Percentiles rank a stretch among this genome's conserved stretches.
Conservation (phyloP, 2,888 invertebrate genomes). For the Leucophenga maculata region DNA sequence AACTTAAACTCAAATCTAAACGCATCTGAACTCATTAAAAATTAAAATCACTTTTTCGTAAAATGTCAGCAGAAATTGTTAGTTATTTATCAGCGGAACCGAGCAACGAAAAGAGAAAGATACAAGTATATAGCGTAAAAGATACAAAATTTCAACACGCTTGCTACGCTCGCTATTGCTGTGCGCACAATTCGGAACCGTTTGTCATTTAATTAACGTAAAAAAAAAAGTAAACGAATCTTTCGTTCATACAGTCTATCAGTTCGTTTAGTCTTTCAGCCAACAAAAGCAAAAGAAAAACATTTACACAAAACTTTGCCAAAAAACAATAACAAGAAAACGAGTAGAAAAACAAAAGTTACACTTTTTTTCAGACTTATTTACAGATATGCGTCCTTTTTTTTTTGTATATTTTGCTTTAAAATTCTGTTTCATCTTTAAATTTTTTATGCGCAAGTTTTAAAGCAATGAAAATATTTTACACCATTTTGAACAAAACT, state of each 20-base stretch:
- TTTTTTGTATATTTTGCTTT: not conserved
- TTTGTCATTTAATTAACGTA: constrained; percentile 43
- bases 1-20: not conserved
- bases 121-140: not conserved
- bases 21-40: constrained; percentile 62
- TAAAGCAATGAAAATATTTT: too few species aligned
- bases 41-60: constrained; percentile 62
- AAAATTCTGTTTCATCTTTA: too few species aligned
- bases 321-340: not conserved
- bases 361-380: constrained; percentile 9
- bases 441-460: too few species aligned
- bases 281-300: constrained; percentile 2
- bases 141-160: not conserved
- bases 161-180: too few species aligned
- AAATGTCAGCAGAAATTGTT: constrained; percentile 67
- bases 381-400: constrained; percentile 2
- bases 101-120: too few species aligned
- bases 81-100: constrained; percentile 57
- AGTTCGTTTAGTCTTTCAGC: too few species aligned
- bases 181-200: constrained; percentile 3
- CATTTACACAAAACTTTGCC: constrained; percentile 17
- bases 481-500: too few species aligned
- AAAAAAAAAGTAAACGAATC: constrained; percentile 8
- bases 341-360: not conserved
- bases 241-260: too few species aligned